Evolutionary conservation across 2,888 invertebrate genomes (phyloP).

Genomic region (Crossocerus cetratus): DNA sequence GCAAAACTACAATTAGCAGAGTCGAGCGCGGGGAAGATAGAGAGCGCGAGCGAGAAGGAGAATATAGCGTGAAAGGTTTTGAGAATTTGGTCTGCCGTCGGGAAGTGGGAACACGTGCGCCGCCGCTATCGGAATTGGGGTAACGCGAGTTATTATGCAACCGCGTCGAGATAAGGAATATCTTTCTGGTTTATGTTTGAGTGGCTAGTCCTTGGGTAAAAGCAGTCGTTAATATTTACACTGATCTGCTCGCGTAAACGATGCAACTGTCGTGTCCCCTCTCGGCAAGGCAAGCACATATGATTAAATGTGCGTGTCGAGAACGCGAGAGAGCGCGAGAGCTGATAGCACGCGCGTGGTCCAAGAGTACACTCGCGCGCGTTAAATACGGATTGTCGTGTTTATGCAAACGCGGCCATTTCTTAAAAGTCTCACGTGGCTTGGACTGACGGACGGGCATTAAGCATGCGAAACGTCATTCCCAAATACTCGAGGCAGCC

Average conservation of each 20-base stretch:
- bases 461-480: neutral
- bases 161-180: too few relatives aligned
- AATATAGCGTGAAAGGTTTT: too few relatives aligned
- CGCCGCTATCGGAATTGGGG: too few relatives aligned
- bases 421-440: neutral
- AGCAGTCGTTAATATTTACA: constrained; percentile 43
- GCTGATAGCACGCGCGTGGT: neutral
- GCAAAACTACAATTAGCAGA: neutral
- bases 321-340: constrained; percentile 18
- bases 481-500: neutral
- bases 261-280: constrained; percentile 20
- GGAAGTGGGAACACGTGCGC: too few relatives aligned
- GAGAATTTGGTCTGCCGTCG: too few relatives aligned
- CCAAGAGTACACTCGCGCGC: neutral
- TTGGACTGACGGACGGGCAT: neutral
- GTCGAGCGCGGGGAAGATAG: too few relatives aligned
- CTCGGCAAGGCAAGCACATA: constrained; percentile 29
- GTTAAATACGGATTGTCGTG: neutral
- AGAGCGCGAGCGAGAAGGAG: too few relatives aligned
- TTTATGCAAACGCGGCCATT: neutral
- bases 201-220: constrained; percentile 32
- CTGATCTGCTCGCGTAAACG: constrained; percentile 36
- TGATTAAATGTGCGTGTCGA: constrained; percentile 25
- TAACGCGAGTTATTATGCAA: too few relatives aligned
- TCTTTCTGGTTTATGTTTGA: neutral